Conservation (phyloP, 2,113 vertebrate genomes). For the Lontra canadensis region DNA sequence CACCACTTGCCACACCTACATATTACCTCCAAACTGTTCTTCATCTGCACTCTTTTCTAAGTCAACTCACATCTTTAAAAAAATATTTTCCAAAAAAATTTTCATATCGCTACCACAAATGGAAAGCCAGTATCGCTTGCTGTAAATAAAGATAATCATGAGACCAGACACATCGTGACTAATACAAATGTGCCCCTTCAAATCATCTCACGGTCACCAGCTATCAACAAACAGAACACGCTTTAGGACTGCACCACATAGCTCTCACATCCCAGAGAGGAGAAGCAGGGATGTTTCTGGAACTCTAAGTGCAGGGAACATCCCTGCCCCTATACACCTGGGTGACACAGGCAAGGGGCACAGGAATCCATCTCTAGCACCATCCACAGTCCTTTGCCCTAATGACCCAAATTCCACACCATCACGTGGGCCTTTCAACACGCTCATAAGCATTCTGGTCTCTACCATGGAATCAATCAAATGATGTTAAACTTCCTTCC, state of each 20-base stretch:
- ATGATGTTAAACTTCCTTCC: not conserved
- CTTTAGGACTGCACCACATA: rapidly evolving
- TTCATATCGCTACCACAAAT: not conserved
- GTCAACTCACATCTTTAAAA: not conserved
- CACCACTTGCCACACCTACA: not conserved
- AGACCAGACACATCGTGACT: not conserved
- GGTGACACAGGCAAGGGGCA: not conserved
- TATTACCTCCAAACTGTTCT: not conserved
- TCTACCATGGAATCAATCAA: too few species aligned
- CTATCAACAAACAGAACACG: not conserved
- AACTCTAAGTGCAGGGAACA: rapidly evolving
- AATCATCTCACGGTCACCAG: not conserved
- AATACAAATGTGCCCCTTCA: not conserved
- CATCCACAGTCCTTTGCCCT: not conserved
- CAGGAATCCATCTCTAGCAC: not conserved
- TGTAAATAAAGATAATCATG: not conserved
- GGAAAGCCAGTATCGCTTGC: not conserved
- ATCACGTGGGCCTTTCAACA: rapidly evolving
- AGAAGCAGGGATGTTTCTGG: rapidly evolving
- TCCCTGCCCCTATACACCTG: rapidly evolving
- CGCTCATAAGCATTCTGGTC: not conserved
- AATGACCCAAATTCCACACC: rapidly evolving
- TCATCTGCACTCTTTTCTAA: not conserved
- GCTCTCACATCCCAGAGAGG: not conserved
- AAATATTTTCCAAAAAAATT: not conserved